Conservation (phyloP, 2,888 invertebrate species). For the Orthosia cruda region DNA sequence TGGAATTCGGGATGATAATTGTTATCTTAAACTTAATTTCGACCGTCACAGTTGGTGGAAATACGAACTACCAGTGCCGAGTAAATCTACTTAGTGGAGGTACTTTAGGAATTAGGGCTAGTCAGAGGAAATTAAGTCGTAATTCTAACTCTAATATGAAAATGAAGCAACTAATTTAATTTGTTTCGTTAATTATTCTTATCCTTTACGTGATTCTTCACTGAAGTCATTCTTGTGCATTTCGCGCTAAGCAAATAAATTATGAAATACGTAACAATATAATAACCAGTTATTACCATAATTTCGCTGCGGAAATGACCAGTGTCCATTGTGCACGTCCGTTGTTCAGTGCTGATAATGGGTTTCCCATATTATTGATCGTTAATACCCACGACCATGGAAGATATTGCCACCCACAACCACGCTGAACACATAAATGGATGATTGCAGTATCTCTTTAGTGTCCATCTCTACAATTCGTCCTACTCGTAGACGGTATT, state of each 20-base stretch:
- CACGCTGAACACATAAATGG: background rate
- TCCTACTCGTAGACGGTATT: background rate
- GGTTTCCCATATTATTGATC: slow-evolving; percentile 18
- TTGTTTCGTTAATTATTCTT: slow-evolving; percentile 4
- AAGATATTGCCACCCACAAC: background rate
- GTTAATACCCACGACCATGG: slow-evolving; percentile 1
- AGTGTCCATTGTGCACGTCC: slow-evolving; percentile 5
- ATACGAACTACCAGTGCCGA: slow-evolving; percentile 15
- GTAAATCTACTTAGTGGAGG: slow-evolving; percentile 14
- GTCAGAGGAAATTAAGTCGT: slow-evolving; percentile 14
- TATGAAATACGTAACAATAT: slow-evolving; percentile 2
- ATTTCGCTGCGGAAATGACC: slow-evolving; percentile 15
- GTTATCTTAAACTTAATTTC: slow-evolving; percentile 59
- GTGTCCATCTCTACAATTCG: background rate
- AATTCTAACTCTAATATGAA: slow-evolving; percentile 26
- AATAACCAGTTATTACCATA: slow-evolving; percentile 19
- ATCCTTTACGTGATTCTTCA: background rate
- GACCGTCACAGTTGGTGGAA: slow-evolving; percentile 37
- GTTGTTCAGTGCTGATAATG: slow-evolving; percentile 16
- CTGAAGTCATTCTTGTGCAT: background rate
- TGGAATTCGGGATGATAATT: slow-evolving; percentile 54
- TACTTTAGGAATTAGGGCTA: slow-evolving; percentile 38
- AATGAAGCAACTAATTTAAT: slow-evolving; percentile 6
- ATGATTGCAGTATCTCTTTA: slow-evolving; percentile 17
- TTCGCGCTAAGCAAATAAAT: background rate